Base-by-base conservation (phyloP, 2,888 invertebrate genomes). In the Dicranocentrus wangi region DNA sequence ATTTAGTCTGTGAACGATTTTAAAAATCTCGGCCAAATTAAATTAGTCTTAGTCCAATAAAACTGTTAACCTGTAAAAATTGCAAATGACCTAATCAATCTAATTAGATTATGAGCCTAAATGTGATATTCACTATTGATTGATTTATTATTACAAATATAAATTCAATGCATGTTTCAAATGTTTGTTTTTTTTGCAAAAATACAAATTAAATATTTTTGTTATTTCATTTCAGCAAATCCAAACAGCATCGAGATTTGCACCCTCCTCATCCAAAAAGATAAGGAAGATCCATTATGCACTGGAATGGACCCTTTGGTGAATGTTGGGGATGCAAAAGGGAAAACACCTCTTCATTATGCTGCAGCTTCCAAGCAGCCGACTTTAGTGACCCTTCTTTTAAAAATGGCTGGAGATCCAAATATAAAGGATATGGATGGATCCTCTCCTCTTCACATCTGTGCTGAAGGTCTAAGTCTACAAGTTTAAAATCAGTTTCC, bases 341-440 rank as follows among this genome's bases (percentile, higher is more conserved):
- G 81, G 27, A 81, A 81, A 75, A 82, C 84, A n/a, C 53, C 82
- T 1, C 47, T 84, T 7, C 82, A 82, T 71, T 82, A 82, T 63
- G 84, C 84, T n/a, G 81, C 71, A 32, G 65, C 76, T 10, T 76
- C 79, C 7, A 81, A 81, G 25, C 60, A 75, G 43, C 72, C 75
- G 1, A 32, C 66, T 2, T 61, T 82, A 13, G 65, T 84, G 8
- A 55, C 43, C 1, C 39, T 80, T 8, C 55, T 84, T 8, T 10
- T 79, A 13, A 21, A 81, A 3, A 28, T 65, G 13, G 84, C 77
- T 28, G 84, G 82, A 8, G 66, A 81, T 55, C 78, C 82, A 1
- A 84, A 84, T 53, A 32, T 78, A 25, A 78, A 73, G 72, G 82
- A 84, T 71, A 58, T 61, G n/a, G 82, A 84, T 28, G 84, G 82